phyloP scores from a whole-genome alignment of 2,797 vertebrate genomes.

The Gallinago stenura region DNA sequence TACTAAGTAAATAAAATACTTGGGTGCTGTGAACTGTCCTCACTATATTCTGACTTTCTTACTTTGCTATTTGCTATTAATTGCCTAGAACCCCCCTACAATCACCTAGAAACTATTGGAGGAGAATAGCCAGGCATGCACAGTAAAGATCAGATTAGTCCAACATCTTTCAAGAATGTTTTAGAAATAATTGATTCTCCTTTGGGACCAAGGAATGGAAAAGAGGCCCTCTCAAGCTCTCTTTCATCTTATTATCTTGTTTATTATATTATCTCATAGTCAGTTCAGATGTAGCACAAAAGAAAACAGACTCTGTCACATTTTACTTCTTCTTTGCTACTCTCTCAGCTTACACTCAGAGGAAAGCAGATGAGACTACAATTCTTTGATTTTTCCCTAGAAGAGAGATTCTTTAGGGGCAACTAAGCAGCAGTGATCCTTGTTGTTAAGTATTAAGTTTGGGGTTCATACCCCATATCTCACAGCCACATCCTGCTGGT shows the following conservation, averaged over 20 bases:
- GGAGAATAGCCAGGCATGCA: slow-evolving; percentile 4
- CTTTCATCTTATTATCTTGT: slow-evolving; percentile 61
- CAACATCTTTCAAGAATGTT: slow-evolving; percentile 4
- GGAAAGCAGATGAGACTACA: neutral
- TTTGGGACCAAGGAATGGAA: slow-evolving; percentile 14
- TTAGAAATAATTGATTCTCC: slow-evolving; percentile 42
- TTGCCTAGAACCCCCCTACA: neutral
- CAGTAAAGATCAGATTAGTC: slow-evolving; percentile 22
- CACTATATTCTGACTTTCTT: neutral
- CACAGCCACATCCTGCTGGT: neutral
- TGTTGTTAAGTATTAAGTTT: neutral
- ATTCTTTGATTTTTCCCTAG: neutral
- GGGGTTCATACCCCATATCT: neutral
- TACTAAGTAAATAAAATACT: neutral
- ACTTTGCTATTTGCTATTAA: neutral
- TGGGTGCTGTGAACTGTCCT: neutral
- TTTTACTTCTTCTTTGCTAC: neutral
- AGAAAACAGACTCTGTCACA: slow-evolving; percentile 24
- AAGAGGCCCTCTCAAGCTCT: slow-evolving; percentile 18
- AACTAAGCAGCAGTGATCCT: neutral
- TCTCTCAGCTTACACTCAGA: neutral
- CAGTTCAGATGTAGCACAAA: slow-evolving; percentile 23
- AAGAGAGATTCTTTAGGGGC: neutral
- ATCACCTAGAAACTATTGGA: neutral
- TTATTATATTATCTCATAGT: slow-evolving; percentile 47